Evolutionary conservation across 2,113 vertebrate species (phyloP), one percentile per base, ranked within the genome.

Genomic region (Zosterops borbonicus): DNA sequence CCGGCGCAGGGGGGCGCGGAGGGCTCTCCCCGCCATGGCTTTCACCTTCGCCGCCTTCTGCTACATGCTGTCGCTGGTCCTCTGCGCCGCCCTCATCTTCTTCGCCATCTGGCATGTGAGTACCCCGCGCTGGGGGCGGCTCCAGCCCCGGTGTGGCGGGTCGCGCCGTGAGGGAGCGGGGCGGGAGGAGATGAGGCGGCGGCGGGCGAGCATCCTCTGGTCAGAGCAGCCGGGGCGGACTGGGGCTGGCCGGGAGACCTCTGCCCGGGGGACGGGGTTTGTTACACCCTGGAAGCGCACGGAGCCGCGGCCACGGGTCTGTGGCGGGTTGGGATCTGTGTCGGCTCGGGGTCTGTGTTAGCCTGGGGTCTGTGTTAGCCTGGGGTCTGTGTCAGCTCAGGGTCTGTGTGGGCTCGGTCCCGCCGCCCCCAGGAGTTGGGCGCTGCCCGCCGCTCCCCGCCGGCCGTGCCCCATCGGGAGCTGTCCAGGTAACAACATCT

Each of bases 41-140:
- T 99, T 99, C 98, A 99, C 99, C 85, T 99, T 99, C 94, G 99
- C 99, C 87, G 99, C 99, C 95, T 99, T 99, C 97, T 99, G 99
- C 98, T 99, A 99, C 98, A 99, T 99, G 99, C 98, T 99, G 63
- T 99, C 99, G 44, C 97, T 99, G 96, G 99, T 99, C 55, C 98
- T 99, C 78, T 99, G 99, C 68, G 99, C 99, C 5, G 98, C 99
- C 5, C 99, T 99, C 97, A 99, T 99, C 98, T 99, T 99, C 98
- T 99, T 99, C 95, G 99, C 99, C 95, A 99, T 99, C 93, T 99
- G 99, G 99, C 99, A 99, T 96, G 99, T 99, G 98, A 99, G 99
- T 99, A 89, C 49, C 62, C 28, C 21, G 4, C 25, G 6, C 4
- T 35, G 4, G 6, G 22, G 28, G 12, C 21, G 11, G 75, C 53